These are phyloP conservation scores for Crepidodera aurea DNA, from an alignment of 2,888 invertebrate species.

Conservation along the genomic window DNA sequence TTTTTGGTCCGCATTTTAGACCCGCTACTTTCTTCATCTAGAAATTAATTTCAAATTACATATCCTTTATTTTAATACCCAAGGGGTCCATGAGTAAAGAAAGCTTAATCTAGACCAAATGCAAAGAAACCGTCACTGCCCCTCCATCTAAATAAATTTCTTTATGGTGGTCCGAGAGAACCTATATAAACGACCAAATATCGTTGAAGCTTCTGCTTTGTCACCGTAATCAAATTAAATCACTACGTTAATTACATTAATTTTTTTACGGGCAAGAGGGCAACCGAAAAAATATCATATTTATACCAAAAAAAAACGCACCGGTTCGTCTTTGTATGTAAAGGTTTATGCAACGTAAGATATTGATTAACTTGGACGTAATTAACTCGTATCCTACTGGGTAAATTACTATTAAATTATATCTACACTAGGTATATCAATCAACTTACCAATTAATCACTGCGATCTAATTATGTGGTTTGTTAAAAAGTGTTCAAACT, in stretches of 20 bases:
- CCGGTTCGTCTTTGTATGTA: constrained; percentile 38
- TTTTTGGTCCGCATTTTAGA: no score
- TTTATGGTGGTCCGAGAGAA: no score
- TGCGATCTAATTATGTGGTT: constrained; percentile 37
- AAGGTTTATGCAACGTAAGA: constrained; percentile 45
- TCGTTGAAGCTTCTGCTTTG: neutral
- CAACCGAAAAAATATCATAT: neutral
- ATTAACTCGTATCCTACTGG: constrained; percentile 45
- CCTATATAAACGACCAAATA: no score
- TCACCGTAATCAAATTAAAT: neutral
- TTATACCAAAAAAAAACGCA: constrained; percentile 6
- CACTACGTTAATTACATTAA: neutral
- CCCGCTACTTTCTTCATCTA: no score
- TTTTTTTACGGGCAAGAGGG: neutral
- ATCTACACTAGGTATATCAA: constrained; percentile 46
- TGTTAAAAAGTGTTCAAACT: constrained; percentile 37
- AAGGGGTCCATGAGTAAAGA: no score
- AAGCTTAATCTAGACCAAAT: no score
- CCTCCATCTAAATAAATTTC: no score
- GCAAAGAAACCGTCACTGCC: no score
- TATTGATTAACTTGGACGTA: constrained; percentile 45
- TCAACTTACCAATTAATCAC: constrained; percentile 44
- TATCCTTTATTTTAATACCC: no score
- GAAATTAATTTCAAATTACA: no score
- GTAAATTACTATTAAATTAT: constrained; percentile 44